Base-by-base conservation (phyloP, 2,888 invertebrate species). In the Clostera curtula region DNA sequence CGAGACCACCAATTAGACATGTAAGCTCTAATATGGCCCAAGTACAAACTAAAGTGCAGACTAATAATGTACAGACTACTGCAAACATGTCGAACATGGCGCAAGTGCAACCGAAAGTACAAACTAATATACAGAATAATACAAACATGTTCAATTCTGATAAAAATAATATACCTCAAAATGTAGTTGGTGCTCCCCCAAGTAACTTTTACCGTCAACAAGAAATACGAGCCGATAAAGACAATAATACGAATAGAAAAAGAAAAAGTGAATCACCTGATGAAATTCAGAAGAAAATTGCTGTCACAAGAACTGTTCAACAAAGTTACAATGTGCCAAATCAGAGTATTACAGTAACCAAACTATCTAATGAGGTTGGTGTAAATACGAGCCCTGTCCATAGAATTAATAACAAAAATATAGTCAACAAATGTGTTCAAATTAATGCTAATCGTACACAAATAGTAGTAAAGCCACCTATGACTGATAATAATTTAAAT, bases 211-310 rank as follows among this genome's bases (percentile, higher is more conserved):
- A 35, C 15, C n/a, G n/a, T n/a, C n/a, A n/a, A n/a, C n/a, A n/a
- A n/a, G n/a, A n/a, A n/a, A n/a, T n/a, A n/a, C n/a, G n/a, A n/a
- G n/a, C n/a, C n/a, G n/a, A n/a, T n/a, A n/a, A n/a, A 5, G 9
- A 23, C 7, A 23, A 23, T 22, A 21, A 36, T 32, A 29, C 49
- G 4, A 69, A 49, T 31, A 61, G 67, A 35, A 76, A 75, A 53
- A 56, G 76, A 41, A 76, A 76, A 49, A 74, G 74, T 20, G 75
- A 75, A 58, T 75, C 75, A 3, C 76, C 76, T 1, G 76, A 76
- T 40, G 74, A 75, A 30, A 45, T 53, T 3, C 49, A 55, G 27
- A 64, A 56, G 27, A 70, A 66, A 41, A 51, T 61, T 16, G 36
- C 45, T 4, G 34, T 41, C 1, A 43, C 37, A 21, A 29, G 42